Base-by-base conservation (phyloP, 2,797 vertebrate genomes). In the Mastacembelus armatus region DNA sequence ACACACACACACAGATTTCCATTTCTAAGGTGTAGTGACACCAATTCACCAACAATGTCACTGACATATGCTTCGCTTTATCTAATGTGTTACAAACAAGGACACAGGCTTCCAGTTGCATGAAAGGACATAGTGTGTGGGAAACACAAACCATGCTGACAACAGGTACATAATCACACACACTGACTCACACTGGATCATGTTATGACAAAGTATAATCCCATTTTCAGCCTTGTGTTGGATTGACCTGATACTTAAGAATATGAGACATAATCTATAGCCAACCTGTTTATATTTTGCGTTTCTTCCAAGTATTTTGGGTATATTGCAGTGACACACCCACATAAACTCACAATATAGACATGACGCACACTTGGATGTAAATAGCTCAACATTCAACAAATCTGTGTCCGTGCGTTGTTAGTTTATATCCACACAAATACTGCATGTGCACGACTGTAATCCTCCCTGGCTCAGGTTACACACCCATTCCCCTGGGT, bases 401-500 rank as follows among this genome's bases (percentile, higher is more conserved):
- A 19, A 52, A 39, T 43, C 22, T 30, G 24, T 35, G 54, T 24
- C 0, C 30, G 33, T 49, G 22, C 3, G 52, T 27, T 60, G 56
- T 72, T 27, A 0, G 59, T 40, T 32, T 30, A 16, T 44, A 15
- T 18, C 47, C 22, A 7, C 21, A 8, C 3, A 77, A 72, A 77
- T 54, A 38, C 55, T 12, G 51, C 33, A 14, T 59, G 55, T 21
- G 33, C 49, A 16, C 0, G 14, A 43, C 40, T 63, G 47, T 85
- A 86, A 85, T 88, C 86, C 77, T 56, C 52, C 38, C 1, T 33
- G 30, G 85, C 74, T 88, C 77, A 24, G 71, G 71, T 78, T 81
- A 58, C 81, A 57, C 49, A 32, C 10, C 7, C 60, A 58, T 54
- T 71, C 72, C 63, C 67, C 24, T 1, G 39, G 50, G 64, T 61